A percentile compares a stretch with the other conserved stretches of the same genome.
phyloP scores from a whole-genome alignment of 2,113 vertebrate species.

The Indri indri region DNA sequence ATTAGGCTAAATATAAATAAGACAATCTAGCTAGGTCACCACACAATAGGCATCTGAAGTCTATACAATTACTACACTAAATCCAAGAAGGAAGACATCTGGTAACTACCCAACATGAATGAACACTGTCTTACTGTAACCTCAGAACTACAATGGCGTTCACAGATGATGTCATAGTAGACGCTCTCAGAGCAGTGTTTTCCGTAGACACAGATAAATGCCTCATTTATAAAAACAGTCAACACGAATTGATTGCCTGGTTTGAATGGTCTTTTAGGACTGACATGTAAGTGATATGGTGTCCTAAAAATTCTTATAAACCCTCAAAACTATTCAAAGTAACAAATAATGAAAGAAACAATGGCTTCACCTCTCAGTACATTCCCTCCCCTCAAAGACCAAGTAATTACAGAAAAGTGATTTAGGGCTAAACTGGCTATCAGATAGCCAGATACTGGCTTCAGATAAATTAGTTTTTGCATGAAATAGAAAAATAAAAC shows the following conservation, averaged over 20 bases:
- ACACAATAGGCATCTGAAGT: fast-evolving
- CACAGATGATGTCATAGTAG: not conserved
- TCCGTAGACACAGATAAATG: not conserved
- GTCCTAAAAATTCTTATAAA: not conserved
- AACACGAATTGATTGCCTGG: not conserved
- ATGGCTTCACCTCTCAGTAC: not conserved
- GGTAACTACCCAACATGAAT: not conserved
- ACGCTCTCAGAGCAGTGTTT: conserved; percentile 26
- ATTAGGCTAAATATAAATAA: not conserved
- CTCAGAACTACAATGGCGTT: not conserved
- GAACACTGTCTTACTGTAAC: not conserved
- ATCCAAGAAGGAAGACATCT: conserved; percentile 19
- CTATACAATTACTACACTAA: not conserved
- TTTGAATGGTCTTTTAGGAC: not conserved
- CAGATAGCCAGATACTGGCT: not conserved
- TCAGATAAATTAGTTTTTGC: conserved; percentile 1
- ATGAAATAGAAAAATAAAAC: not conserved
- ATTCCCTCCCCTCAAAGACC: not conserved
- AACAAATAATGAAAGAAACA: conserved; percentile 39
- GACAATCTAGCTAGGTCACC: not conserved
- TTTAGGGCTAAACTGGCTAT: not conserved
- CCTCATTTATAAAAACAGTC: not conserved
- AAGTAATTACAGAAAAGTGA: not conserved
- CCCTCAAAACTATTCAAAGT: not conserved
- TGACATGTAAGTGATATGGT: not conserved